Evolutionary conservation across 2,888 invertebrate species (phyloP).

Genomic region (Allacma fusca): DNA sequence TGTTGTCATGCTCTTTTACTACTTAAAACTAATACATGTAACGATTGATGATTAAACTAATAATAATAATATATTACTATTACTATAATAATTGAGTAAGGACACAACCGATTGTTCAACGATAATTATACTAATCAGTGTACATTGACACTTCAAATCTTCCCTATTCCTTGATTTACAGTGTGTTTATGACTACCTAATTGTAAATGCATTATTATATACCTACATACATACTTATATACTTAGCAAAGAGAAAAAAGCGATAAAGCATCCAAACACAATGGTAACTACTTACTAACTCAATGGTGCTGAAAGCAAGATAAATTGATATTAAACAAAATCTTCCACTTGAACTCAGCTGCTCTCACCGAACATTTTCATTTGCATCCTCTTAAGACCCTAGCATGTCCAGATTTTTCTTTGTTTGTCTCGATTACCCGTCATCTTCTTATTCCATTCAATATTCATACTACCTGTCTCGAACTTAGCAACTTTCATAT

Average conservation of each 20-base stretch:
- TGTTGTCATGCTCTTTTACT: too few relatives aligned
- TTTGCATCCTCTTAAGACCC: background rate
- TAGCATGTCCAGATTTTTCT: background rate
- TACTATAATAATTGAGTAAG: too few relatives aligned
- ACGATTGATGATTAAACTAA: too few relatives aligned
- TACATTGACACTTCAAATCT: conserved; percentile 3
- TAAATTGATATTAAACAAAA: conserved; percentile 46
- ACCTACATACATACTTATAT: conserved; percentile 2
- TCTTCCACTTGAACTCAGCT: conserved; percentile 40
- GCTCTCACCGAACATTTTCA: background rate
- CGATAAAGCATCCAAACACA: conserved; percentile 27
- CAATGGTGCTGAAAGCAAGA: conserved; percentile 44
- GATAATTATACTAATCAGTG: too few relatives aligned
- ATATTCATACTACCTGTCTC: too few relatives aligned
- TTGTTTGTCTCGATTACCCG: background rate
- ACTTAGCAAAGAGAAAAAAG: background rate
- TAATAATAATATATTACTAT: too few relatives aligned
- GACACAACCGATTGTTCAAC: too few relatives aligned
- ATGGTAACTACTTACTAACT: conserved; percentile 25
- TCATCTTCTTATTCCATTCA: too few relatives aligned
- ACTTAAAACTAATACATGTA: too few relatives aligned
- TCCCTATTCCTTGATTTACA: conserved; percentile 31
- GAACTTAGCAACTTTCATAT: too few relatives aligned
- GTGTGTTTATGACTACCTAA: conserved; percentile 16
- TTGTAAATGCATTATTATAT: background rate